Conservation (phyloP, 2,888 invertebrate species). For the Hirtodrosophila confusa region DNA sequence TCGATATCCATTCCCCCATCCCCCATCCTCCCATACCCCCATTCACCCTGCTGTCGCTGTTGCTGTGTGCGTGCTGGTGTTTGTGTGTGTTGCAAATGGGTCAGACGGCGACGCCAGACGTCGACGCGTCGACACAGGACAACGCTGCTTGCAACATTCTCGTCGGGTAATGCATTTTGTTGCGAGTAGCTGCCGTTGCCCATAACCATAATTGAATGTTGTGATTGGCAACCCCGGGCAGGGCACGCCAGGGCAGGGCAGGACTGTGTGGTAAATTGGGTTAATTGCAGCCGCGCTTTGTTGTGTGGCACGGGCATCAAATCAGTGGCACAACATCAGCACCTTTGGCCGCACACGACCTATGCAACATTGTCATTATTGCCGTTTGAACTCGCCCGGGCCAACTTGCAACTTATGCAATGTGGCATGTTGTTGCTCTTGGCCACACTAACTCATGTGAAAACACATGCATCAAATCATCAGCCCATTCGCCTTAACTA, state of each 20-base stretch:
- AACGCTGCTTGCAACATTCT: constrained; percentile 15
- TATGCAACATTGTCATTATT: constrained; percentile 39
- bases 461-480: too few relatives aligned
- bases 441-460: too few relatives aligned
- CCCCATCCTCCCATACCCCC: too few relatives aligned
- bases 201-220: constrained; percentile 65
- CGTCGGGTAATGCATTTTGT: constrained; percentile 44
- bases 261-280: constrained; percentile 49
- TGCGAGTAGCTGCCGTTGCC: constrained; percentile 26
- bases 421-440: too few relatives aligned
- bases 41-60: not conserved
- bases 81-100: constrained; percentile 58
- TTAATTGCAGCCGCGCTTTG: constrained; percentile 57
- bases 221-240: constrained; percentile 47
- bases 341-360: constrained; percentile 35
- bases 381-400: constrained; percentile 15
- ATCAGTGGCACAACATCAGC: constrained; percentile 28
- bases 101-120: constrained; percentile 42
- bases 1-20: not conserved
- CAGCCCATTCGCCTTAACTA: too few relatives aligned
- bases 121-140: constrained; percentile 7
- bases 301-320: constrained; percentile 28
- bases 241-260: too few relatives aligned
- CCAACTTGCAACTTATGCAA: not conserved
- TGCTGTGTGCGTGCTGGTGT: constrained; percentile 19